A percentile compares a stretch with the other conserved stretches of the same genome.
Evolutionary conservation across 2,113 vertebrate species (phyloP).

Genomic region (Protobothrops mucrosquamatus): DNA sequence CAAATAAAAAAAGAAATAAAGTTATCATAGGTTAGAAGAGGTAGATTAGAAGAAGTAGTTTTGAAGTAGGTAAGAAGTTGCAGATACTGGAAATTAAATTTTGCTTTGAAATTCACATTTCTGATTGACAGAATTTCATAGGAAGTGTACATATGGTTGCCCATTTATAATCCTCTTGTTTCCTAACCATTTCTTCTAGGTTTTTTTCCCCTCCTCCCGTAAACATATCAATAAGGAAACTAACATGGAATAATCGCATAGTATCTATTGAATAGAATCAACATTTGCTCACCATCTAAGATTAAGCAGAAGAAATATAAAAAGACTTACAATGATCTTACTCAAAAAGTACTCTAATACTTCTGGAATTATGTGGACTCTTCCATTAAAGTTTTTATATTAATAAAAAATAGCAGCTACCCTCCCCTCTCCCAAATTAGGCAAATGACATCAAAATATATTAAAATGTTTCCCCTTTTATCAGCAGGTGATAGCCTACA

Average conservation of each 20-base stretch:
- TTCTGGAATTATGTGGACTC: neutral
- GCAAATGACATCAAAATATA: neutral
- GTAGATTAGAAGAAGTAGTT: neutral
- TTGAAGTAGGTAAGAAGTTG: neutral
- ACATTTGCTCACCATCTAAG: neutral
- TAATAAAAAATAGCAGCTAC: neutral
- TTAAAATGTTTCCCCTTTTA: constrained; percentile 24
- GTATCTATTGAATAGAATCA: neutral
- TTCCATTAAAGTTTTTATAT: neutral
- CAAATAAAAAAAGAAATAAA: neutral
- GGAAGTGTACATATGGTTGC: neutral
- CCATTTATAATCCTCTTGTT: neutral
- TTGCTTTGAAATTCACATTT: neutral
- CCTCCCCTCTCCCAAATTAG: neutral
- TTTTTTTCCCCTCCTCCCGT: neutral
- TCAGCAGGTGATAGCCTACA: neutral
- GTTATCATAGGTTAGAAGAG: neutral
- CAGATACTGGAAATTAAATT: neutral
- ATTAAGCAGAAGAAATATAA: neutral
- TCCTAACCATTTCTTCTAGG: neutral
- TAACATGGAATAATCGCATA: neutral
- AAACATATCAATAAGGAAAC: neutral
- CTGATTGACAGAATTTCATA: neutral
- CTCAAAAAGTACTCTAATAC: neutral
- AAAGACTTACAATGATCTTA: neutral